phyloP scores from a whole-genome alignment of 2,888 invertebrate species.

The Salticus scenicus region DNA sequence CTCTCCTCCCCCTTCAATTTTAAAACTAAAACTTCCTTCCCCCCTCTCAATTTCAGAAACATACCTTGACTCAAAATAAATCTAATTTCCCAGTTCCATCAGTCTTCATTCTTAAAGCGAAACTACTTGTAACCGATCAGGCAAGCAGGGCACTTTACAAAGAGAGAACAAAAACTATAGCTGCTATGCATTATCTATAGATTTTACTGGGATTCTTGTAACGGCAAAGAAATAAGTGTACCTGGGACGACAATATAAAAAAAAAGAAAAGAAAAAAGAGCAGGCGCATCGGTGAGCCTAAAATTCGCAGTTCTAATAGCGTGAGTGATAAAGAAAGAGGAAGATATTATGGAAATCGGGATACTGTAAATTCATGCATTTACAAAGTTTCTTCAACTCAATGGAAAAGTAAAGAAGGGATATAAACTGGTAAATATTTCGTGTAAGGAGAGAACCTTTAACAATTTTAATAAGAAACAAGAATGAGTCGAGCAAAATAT shows the following conservation, averaged over 20 bases:
- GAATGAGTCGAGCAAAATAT: no score
- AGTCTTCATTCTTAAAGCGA: conserved; percentile 58
- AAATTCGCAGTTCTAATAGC: conserved; percentile 61
- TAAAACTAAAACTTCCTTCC: conserved; percentile 10
- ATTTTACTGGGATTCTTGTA: conserved; percentile 29
- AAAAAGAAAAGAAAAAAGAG: conserved; percentile 10
- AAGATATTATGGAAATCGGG: conserved; percentile 67
- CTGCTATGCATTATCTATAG: conserved; percentile 64
- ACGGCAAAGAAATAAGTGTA: conserved; percentile 13
- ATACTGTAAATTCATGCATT: conserved; percentile 68
- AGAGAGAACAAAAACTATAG: conserved; percentile 28
- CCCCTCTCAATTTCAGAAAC: conserved; percentile 5
- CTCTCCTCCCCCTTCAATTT: background rate
- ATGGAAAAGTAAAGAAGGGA: no score
- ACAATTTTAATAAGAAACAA: no score
- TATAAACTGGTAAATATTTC: no score
- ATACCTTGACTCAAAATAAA: conserved; percentile 33
- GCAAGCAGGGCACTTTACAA: conserved; percentile 24
- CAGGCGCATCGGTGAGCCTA: conserved; percentile 7
- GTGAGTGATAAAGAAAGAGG: conserved; percentile 16
- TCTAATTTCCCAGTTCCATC: conserved; percentile 62
- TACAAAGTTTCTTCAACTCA: background rate
- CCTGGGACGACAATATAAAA: conserved; percentile 16
- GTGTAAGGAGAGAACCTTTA: no score
- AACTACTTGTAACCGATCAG: conserved; percentile 32